A percentile compares a stretch with the other conserved stretches of the same genome.
Evolutionary conservation across 2,797 vertebrate species (phyloP).

Genomic region (Lerista edwardsae): DNA sequence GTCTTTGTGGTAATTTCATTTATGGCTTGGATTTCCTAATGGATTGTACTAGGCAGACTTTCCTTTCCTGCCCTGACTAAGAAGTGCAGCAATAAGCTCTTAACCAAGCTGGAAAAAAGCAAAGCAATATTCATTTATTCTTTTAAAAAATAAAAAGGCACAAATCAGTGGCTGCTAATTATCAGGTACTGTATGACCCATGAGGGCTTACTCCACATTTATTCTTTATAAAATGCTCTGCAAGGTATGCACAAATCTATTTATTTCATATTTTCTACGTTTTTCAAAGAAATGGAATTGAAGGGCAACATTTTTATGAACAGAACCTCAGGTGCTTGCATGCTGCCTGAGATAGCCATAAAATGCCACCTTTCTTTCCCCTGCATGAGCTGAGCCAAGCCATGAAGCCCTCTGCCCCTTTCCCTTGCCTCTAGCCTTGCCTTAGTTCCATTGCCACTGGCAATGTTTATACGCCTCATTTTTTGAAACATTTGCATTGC

Average conservation of each 20-base stretch:
- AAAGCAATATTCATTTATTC: slow-evolving; percentile 43
- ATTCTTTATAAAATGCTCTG: background rate
- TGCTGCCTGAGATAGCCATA: too few relatives aligned
- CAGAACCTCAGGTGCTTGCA: too few relatives aligned
- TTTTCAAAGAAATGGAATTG: too few relatives aligned
- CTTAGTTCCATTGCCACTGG: too few relatives aligned
- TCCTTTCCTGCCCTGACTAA: slow-evolving; percentile 63
- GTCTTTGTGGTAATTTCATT: slow-evolving; percentile 81
- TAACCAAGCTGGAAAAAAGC: slow-evolving; percentile 44
- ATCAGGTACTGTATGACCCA: slow-evolving; percentile 21
- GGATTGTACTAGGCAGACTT: slow-evolving; percentile 69
- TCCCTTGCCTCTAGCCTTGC: too few relatives aligned
- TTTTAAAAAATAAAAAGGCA: slow-evolving; percentile 53
- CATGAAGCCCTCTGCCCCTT: too few relatives aligned
- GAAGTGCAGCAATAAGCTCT: slow-evolving; percentile 69
- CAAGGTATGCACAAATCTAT: background rate
- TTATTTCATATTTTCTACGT: background rate
- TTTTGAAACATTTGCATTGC: background rate
- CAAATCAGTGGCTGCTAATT: slow-evolving; percentile 33
- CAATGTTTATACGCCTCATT: background rate
- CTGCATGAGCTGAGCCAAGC: too few relatives aligned
- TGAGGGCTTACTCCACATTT: background rate
- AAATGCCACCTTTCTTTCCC: too few relatives aligned
- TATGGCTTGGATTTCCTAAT: slow-evolving; percentile 79
- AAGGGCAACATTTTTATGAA: too few relatives aligned